phyloP scores from a whole-genome alignment of 2,888 invertebrate genomes.

The Hybos culiciformis region DNA sequence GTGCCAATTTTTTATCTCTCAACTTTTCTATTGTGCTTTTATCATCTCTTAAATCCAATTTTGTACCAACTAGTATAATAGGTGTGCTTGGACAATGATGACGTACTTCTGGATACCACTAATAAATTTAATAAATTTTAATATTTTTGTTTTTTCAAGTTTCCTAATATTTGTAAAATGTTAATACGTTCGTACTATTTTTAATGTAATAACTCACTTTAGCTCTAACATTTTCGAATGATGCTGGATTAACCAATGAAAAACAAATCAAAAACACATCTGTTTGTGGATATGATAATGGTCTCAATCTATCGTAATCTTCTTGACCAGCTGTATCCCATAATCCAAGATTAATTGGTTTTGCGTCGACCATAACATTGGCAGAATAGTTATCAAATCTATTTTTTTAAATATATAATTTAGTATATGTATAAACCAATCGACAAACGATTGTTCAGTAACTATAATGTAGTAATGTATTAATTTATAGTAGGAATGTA shows the following conservation, averaged over 20 bases:
- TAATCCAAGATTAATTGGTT: conserved; percentile 84
- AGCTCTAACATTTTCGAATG: conserved; percentile 97
- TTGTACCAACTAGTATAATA: conserved; percentile 96
- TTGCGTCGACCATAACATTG: conserved; percentile 98
- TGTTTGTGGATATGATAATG: conserved; percentile 94
- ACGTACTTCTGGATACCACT: conserved; percentile 99
- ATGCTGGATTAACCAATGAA: conserved; percentile 96
- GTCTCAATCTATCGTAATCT: conserved; percentile 91
- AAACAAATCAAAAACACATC: conserved; percentile 99
- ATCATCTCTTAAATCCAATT: conserved; percentile 93
- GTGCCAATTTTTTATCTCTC: conserved; percentile 91
- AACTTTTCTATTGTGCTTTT: conserved; percentile 93
- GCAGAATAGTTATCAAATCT: conserved; percentile 98
- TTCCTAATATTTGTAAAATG: too few relatives aligned
- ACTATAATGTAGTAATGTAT: too few relatives aligned
- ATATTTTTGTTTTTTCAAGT: too few relatives aligned
- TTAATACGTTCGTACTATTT: too few relatives aligned
- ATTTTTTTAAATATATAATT: conserved; percentile 21
- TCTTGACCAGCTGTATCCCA: conserved; percentile 78
- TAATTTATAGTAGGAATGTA: too few relatives aligned
- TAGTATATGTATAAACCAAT: too few relatives aligned
- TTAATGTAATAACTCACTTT: too few relatives aligned
- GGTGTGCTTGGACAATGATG: conserved; percentile 99
- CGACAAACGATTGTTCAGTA: too few relatives aligned
- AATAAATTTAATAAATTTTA: conserved; percentile 16